These are phyloP conservation scores for Clarias batrachus DNA, from an alignment of 2,113 vertebrate species.

Conservation along the genomic window DNA sequence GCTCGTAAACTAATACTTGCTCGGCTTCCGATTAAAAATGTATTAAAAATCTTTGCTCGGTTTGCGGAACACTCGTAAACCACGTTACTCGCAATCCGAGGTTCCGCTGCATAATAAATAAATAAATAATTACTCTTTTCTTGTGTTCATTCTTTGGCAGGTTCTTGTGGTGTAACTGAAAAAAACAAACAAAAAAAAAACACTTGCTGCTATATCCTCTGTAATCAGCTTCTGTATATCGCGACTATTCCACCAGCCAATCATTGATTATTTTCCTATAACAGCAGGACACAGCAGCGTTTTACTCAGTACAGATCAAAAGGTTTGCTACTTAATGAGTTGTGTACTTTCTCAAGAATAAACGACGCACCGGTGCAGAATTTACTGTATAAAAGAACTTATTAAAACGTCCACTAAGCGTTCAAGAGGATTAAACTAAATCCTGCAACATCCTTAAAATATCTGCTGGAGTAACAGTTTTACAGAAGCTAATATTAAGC, in stretches of 20 bases:
- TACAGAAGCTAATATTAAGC: not conserved
- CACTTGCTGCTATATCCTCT: too few species aligned
- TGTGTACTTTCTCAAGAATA: not conserved
- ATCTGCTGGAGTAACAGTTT: not conserved
- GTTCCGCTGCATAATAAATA: too few species aligned
- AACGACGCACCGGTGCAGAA: not conserved
- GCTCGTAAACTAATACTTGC: too few species aligned
- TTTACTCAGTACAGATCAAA: not conserved
- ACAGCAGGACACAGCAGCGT: not conserved
- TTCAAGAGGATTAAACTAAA: not conserved
- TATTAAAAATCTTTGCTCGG: too few species aligned
- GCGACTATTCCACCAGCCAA: not conserved
- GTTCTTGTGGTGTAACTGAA: not conserved
- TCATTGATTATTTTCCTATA: not conserved
- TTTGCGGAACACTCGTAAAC: too few species aligned
- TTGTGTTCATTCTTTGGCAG: too few species aligned
- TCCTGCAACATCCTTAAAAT: not conserved
- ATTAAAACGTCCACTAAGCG: not conserved
- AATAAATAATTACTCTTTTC: too few species aligned
- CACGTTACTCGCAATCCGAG: too few species aligned
- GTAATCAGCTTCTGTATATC: not conserved
- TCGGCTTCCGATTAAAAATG: too few species aligned
- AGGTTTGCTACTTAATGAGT: not conserved
- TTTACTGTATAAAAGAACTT: not conserved
- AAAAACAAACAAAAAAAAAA: not conserved